Evolutionary conservation across 2,797 vertebrate genomes (phyloP).

Genomic region (Enteromius viviparus): DNA sequence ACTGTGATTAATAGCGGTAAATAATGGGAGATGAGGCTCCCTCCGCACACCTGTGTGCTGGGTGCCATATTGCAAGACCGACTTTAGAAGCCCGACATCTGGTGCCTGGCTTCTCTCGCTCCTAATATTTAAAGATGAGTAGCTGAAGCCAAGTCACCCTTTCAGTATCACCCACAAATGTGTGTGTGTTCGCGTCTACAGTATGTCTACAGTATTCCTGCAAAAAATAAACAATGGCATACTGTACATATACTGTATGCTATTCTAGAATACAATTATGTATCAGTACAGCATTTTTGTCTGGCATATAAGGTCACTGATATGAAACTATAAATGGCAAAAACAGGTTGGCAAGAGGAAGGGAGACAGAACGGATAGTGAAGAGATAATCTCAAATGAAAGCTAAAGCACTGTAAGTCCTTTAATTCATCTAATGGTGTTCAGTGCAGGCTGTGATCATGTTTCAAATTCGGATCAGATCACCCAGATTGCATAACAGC

Average conservation of each 20-base stretch:
- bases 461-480: constrained; percentile 59
- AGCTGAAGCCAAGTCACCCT: constrained; percentile 45
- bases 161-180: constrained; percentile 15
- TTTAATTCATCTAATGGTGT: constrained; percentile 72
- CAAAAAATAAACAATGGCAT: background rate
- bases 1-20: constrained; percentile 62
- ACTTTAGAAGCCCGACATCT: constrained; percentile 60
- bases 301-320: background rate
- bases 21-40: constrained; percentile 61
- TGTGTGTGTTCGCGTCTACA: constrained; percentile 6
- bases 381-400: constrained; percentile 65
- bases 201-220: background rate
- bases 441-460: constrained; percentile 66
- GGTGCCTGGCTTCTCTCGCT: constrained; percentile 50
- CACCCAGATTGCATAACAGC: constrained; percentile 8
- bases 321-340: constrained; percentile 19
- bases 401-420: constrained; percentile 68
- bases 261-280: background rate
- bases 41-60: constrained; percentile 53
- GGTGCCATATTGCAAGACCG: constrained; percentile 56
- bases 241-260: background rate
- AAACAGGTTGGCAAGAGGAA: constrained; percentile 55
- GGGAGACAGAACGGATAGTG: constrained; percentile 59
- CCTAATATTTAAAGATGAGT: constrained; percentile 41
- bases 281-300: background rate